Evolutionary conservation across 2,113 vertebrate genomes (phyloP), one percentile per base, ranked within the genome.

Genomic region (Scomber scombrus): DNA sequence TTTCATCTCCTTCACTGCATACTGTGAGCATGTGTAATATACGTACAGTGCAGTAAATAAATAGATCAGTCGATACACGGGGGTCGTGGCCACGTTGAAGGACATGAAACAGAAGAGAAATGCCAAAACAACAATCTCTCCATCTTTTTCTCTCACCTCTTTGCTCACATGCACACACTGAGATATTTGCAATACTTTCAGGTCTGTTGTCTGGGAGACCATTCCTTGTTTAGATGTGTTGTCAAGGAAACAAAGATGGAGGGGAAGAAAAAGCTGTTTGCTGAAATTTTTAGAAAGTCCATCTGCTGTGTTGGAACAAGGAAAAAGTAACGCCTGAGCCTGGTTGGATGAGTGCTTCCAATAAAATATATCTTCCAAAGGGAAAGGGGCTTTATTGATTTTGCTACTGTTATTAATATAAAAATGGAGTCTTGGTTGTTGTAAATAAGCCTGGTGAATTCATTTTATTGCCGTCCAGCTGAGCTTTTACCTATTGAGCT

Each of bases 141-240:
- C 46, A 21, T 66, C 34, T 60, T 78, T 83, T 69, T 50, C 72
- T 78, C 50, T 79, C 82, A 61, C 78, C 61, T 85, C 75, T 64
- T 67, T 34, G 12, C 54, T 21, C 69, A 12, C 64, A 58, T 71
- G 69, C 47, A 77, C 73, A 76, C 74, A 49, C 52, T 7, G 49
- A 88, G 84, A 84, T 91, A 85, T 88, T 88, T 88, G 86, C 68
- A 71, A 75, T 78, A 88, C 79, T 92, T 93, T 93, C 86, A 87
- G 88, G 87, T 88, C 85, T 89, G 94, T 95, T 95, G 94, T 94
- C 94, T 82, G 73, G 94, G 95, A 92, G 92, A 95, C 95, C 87
- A 83, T 86, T 93, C 88, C 91, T 94, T 95, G 94, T 95, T 95
- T 95, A 88, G 92, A 92, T 84, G 65, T 89, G 94, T 95, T 90